Evolutionary conservation across 2,888 invertebrate species (phyloP), one percentile per base, ranked within the genome.

Genomic region (Crematogaster levior): DNA sequence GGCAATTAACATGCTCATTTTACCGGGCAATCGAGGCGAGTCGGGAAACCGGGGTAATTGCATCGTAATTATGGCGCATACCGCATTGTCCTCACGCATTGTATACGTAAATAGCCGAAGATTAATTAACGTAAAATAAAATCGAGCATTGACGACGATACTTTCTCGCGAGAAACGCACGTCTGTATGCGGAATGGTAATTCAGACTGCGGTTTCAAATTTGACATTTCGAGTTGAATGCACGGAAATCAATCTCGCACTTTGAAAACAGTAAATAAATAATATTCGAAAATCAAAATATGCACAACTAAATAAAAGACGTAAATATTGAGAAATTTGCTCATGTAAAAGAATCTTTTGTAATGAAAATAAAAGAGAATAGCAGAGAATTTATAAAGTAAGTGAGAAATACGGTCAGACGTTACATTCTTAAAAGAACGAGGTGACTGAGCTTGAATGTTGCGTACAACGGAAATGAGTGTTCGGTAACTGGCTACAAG

Each of bases 1-100:
- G 77, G 77, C 77, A 79, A 79, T 79, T 79, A 79, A 79, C 77
- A 68, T 68, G 56, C 77, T 79, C 77, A 70, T 79, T 79, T 79
- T 79, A 43, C 18, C 43, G 70, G 56, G 70, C 56, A 70, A 79
- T 79, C 70, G 77, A 68, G 68, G 77, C 77, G 30, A 56, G 43
- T 51, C 56, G 68, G 77, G 40, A 21, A 68, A 68, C 68, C 30
- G 30, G 43, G 68, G 56, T 70, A 79, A 79, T 79, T 79, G 77
- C 77, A 43, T 79, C 77, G 68, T 68, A 56, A 79, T 79, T 79
- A 79, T 79, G 70, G 77, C 70, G 77, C 34, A 68, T 56, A 43
- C 56, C 70, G 56, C 43, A 79, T 79, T 79, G 70, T 79, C 43
- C 70, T 53, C 70, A 70, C 18, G 43, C 56, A 79, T 79, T 79